A percentile compares a stretch with the other conserved stretches of the same genome.
Conservation (phyloP, 1,140 invertebrate species). For the Pseudomyrmex sp. region DNA sequence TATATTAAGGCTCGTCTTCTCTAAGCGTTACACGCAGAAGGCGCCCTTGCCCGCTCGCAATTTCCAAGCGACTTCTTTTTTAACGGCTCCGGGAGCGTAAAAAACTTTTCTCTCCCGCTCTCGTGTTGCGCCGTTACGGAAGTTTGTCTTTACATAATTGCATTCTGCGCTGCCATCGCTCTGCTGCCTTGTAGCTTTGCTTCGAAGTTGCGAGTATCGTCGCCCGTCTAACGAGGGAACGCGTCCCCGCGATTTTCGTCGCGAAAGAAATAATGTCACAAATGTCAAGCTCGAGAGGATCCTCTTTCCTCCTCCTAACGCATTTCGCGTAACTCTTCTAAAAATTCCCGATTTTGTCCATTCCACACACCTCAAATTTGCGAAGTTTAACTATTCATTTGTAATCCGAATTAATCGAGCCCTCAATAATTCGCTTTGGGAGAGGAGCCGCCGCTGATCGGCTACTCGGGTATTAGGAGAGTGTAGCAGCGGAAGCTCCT, state of each 20-base stretch:
- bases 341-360: no score
- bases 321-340: no score
- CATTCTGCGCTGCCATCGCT: constrained; percentile 42
- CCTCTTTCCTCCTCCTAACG: no score
- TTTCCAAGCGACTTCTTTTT: constrained; percentile 53
- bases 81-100: constrained; percentile 36
- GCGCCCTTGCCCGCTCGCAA: constrained; percentile 29
- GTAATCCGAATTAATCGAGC: no score
- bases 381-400: no score
- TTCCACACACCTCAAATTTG: no score
- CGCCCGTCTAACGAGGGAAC: not conserved
- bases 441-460: no score
- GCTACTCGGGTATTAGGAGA: no score
- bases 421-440: no score
- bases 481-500: no score
- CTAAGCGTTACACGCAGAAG: constrained; percentile 42
- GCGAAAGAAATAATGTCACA: constrained; percentile 2
- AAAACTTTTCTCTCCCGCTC: constrained; percentile 43
- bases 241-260: constrained; percentile 8
- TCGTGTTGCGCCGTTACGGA: constrained; percentile 43
- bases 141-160: constrained; percentile 57
- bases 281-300: not conserved
- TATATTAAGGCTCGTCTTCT: constrained; percentile 54
- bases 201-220: constrained; percentile 1
- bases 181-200: not conserved